Evolutionary conservation across 2,888 invertebrate genomes (phyloP), one percentile per base, ranked within the genome.

Genomic region (Spatulosminthurus flaviceps): DNA sequence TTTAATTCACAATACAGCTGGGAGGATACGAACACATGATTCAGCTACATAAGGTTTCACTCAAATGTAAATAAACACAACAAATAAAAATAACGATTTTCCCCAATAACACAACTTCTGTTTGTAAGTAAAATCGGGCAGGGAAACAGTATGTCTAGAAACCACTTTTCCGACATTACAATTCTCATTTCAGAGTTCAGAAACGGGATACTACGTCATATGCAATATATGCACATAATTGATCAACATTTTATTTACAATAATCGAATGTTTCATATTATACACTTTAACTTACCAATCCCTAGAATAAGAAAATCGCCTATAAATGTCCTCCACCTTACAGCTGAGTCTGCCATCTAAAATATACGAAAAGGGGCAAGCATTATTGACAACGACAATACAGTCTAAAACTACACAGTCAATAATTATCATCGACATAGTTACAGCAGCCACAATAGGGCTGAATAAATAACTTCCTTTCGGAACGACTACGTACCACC

Each of bases 241-340:
- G 13, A 11, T 43, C 7, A 43, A 72, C 1, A 7, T 19, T 11
- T 29, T 13, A 69, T 69, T 29, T 69, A 19, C n/a, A 29, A 34
- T 34, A 70, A 71, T 13, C 7, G 9, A 21, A n/a, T n/a, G n/a
- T n/a, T n/a, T n/a, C n/a, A n/a, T 60, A 16, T 2, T 51, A 16
- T 51, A 2, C 41, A 13, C 13, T 19, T 51, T 16, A 24, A 41
- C 66, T 78, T 41, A 78, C 78, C 78, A 26, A 41, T 19, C 28
- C 60, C 78, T 43, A 78, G 42, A n/a, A 78, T 34, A 22, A 34
- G 41, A 26, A 78, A 22, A 61, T 78, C 78, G 0, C 60, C 78
- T 26, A 64, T 19, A n/a, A 73, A 42, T 9, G 61, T 64, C 28
- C 66, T 28, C 73, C 73, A 73, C 26, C 73, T 28, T 2, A 78